phyloP scores from a whole-genome alignment of 2,888 invertebrate genomes.

The Prenolepis imparis region DNA sequence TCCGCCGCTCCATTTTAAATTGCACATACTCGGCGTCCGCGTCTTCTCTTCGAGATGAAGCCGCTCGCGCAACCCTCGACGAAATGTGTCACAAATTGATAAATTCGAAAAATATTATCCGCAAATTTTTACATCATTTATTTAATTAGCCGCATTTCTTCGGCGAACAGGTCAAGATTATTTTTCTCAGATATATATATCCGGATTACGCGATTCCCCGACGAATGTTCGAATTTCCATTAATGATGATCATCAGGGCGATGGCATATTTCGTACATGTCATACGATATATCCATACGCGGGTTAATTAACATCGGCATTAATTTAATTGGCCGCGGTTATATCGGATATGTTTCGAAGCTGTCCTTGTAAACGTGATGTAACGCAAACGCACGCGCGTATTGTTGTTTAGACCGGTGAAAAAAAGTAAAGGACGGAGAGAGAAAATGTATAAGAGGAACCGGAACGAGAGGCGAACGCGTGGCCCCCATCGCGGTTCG shows the following conservation, averaged over 20 bases:
- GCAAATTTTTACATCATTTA: neutral
- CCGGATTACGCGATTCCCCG: conserved; percentile 17
- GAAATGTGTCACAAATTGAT: no score
- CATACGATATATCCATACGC: conserved; percentile 27
- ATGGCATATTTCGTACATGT: conserved; percentile 29
- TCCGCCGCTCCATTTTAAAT: conserved; percentile 46
- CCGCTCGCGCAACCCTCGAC: no score
- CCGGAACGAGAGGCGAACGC: conserved; percentile 56
- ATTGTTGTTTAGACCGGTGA: conserved; percentile 52
- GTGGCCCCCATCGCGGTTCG: conserved; percentile 46
- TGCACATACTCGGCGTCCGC: conserved; percentile 39
- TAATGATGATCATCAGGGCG: conserved; percentile 16
- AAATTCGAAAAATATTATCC: neutral
- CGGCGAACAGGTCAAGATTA: neutral
- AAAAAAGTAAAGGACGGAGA: conserved; percentile 35
- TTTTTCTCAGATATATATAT: neutral
- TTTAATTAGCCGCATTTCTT: no score
- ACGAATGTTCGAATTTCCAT: conserved; percentile 31
- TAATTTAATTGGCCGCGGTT: conserved; percentile 47
- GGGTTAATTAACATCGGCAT: conserved; percentile 54
- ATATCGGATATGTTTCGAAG: conserved; percentile 21
- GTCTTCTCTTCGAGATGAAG: conserved; percentile 38
- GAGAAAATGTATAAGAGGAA: conserved; percentile 50
- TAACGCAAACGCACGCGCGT: conserved; percentile 21
- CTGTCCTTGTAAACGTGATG: neutral